Conservation (phyloP, 1,140 invertebrate genomes). For the Lordiphosa collinella region DNA sequence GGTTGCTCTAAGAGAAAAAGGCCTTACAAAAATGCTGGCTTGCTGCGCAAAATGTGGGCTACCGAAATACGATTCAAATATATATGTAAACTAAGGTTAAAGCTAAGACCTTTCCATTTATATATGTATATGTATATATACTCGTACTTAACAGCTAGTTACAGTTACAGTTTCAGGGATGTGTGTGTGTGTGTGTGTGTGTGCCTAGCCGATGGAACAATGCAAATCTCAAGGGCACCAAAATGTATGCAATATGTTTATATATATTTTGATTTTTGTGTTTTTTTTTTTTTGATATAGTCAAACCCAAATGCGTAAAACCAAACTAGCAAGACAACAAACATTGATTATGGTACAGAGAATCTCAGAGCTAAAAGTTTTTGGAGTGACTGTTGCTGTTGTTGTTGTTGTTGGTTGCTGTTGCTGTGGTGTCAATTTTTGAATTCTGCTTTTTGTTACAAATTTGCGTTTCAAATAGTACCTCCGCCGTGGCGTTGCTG, state of each 20-base stretch:
- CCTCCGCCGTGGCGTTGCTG: conserved; percentile 81
- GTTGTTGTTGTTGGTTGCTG: conserved; percentile 10
- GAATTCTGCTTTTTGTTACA: conserved; percentile 71
- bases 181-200: conserved; percentile 25
- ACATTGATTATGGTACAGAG: conserved; percentile 61
- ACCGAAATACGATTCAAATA: conserved; percentile 47
- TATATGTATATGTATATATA: too few relatives aligned
- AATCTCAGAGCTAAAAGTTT: conserved; percentile 54
- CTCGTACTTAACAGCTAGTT: conserved; percentile 60
- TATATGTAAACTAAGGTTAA: conserved; percentile 48
- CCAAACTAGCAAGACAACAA: conserved; percentile 72
- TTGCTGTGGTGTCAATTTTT: conserved; percentile 39
- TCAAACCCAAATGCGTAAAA: conserved; percentile 71
- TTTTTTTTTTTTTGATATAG: conserved; percentile 53
- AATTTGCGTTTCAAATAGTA: conserved; percentile 52
- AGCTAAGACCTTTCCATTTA: conserved; percentile 54
- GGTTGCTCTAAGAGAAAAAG: conserved; percentile 49
- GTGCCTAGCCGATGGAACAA: conserved; percentile 62
- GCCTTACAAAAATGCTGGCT: conserved; percentile 58
- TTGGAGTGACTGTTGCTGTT: conserved; percentile 26
- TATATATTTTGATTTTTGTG: conserved; percentile 45
- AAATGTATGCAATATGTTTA: conserved; percentile 68
- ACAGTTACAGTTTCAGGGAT: conserved; percentile 45
- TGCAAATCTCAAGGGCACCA: conserved; percentile 66
- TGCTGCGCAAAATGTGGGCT: conserved; percentile 48